Conservation (phyloP, 1,140 invertebrate genomes). For the Pemphigus obesinymphae region DNA sequence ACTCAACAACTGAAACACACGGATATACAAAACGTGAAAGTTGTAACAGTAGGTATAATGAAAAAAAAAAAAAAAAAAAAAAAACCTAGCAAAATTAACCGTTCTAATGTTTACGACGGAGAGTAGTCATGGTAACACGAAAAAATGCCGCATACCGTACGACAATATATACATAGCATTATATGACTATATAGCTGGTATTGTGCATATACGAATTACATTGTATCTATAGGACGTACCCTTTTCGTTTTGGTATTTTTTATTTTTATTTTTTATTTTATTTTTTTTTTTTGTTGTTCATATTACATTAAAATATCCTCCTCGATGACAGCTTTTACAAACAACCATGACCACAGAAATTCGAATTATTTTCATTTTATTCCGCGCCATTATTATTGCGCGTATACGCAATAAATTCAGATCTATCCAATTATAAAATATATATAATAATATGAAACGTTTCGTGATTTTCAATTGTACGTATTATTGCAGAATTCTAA, state of each 20-base stretch:
- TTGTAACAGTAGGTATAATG: no score
- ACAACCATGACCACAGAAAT: not conserved
- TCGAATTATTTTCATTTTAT: not conserved
- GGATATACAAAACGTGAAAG: not conserved
- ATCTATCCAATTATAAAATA: not conserved
- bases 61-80: not conserved
- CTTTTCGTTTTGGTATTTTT: not conserved
- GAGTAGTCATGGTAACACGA: slow-evolving; percentile 27
- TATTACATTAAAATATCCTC: not conserved
- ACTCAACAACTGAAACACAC: slow-evolving; percentile 61
- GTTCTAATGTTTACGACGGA: slow-evolving; percentile 1
- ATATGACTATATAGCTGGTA: not conserved
- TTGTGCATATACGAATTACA: not conserved
- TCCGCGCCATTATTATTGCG: not conserved
- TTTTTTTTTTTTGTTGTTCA: not conserved
- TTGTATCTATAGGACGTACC: not conserved
- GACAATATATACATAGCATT: no score
- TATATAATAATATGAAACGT: not conserved
- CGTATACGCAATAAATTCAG: not conserved
- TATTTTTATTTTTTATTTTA: no score
- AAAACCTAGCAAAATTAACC: not conserved
- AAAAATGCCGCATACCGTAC: not conserved
- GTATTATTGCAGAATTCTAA: not conserved
- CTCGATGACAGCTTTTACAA: not conserved
- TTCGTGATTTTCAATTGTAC: not conserved